Conservation (phyloP, 2,888 invertebrate genomes). For the Magallana nippona region DNA sequence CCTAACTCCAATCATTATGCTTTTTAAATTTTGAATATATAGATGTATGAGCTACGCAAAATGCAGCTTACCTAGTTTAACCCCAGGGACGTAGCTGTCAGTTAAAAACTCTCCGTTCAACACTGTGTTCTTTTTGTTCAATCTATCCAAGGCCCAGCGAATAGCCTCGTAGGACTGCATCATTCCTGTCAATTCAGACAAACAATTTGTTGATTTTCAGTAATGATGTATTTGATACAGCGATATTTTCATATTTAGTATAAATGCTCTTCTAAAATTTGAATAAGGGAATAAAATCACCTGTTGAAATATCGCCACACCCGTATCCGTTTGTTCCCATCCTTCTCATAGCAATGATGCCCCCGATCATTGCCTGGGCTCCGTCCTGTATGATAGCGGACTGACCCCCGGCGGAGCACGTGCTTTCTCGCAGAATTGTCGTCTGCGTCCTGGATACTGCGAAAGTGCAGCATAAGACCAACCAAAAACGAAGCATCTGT, state of each 20-base stretch:
- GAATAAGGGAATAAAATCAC: not conserved
- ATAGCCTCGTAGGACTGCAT: slow-evolving; percentile 77
- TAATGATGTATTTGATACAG: not conserved
- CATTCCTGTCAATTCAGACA: slow-evolving; percentile 63
- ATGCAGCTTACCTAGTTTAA: slow-evolving; percentile 72
- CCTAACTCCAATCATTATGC: too few relatives aligned
- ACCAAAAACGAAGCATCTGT: slow-evolving; percentile 3
- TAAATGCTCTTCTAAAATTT: not conserved
- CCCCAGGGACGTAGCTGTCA: slow-evolving; percentile 77
- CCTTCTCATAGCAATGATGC: slow-evolving; percentile 67
- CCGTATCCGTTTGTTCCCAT: slow-evolving; percentile 57
- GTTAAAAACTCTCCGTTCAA: slow-evolving; percentile 68
- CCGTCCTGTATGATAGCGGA: slow-evolving; percentile 65
- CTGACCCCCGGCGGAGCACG: slow-evolving; percentile 58
- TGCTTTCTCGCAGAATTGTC: slow-evolving; percentile 47
- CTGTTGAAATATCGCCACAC: slow-evolving; percentile 59
- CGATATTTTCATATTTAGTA: not conserved
- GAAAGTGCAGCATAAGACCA: not conserved
- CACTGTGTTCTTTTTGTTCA: slow-evolving; percentile 74
- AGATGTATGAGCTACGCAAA: too few relatives aligned
- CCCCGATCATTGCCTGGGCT: slow-evolving; percentile 72
- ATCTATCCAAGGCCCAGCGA: slow-evolving; percentile 72
- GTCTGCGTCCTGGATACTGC: not conserved
- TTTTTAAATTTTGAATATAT: too few relatives aligned
- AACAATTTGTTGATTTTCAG: not conserved